These are phyloP conservation scores for Cosmopolites sordidus DNA, from an alignment of 2,888 invertebrate genomes.

Conservation along the genomic window DNA sequence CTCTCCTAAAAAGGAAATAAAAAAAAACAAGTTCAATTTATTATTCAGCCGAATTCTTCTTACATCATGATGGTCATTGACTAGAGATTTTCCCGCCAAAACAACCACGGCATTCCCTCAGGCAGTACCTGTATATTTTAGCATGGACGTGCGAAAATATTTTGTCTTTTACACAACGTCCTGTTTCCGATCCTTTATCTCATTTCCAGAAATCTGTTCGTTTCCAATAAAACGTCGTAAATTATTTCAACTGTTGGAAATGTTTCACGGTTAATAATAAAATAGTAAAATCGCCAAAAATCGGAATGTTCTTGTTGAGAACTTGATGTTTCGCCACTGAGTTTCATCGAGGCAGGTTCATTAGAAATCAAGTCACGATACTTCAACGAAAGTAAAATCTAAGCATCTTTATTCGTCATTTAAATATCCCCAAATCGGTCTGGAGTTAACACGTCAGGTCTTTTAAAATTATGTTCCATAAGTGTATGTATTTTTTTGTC, in stretches of 20 bases:
- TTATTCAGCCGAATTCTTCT: conserved; percentile 28
- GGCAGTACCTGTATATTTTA: conserved; percentile 24
- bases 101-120: conserved; percentile 26
- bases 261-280: no score
- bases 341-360: conserved; percentile 1
- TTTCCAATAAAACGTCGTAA: no score
- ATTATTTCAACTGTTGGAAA: no score
- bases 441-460: no score
- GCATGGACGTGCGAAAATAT: conserved; percentile 21
- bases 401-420: conserved; percentile 32
- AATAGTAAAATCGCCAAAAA: no score
- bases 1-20: conserved; percentile 9
- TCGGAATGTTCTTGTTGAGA: not conserved
- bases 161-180: not conserved
- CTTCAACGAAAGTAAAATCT: conserved; percentile 41
- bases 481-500: no score
- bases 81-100: conserved; percentile 29
- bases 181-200: not conserved
- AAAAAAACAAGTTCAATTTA: conserved; percentile 24
- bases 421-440: conserved; percentile 29
- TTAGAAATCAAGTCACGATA: conserved; percentile 33
- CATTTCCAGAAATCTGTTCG: not conserved
- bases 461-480: no score
- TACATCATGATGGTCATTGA: conserved; percentile 29
- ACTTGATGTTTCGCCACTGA: conserved; percentile 12